These are phyloP conservation scores for Calypte anna DNA, from an alignment of 2,113 vertebrate species.

Conservation along the genomic window DNA sequence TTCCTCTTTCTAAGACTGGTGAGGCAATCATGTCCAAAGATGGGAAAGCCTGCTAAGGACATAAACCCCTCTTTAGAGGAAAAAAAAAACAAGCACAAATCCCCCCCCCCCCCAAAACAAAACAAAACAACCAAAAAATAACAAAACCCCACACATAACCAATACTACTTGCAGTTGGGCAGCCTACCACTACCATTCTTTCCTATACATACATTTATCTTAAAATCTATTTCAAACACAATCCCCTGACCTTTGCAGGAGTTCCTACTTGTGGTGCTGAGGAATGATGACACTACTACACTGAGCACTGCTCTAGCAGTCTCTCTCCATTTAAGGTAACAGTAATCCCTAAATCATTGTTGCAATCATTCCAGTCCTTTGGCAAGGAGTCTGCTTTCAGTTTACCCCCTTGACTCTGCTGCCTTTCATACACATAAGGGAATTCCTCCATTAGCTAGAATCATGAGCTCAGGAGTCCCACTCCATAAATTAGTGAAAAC, in stretches of 20 bases:
- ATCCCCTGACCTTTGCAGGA: background rate
- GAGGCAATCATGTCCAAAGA: background rate
- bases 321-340: background rate
- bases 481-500: conserved; percentile 3
- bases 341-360: background rate
- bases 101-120: background rate
- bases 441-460: background rate
- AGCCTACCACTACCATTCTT: background rate
- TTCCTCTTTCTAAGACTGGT: conserved; percentile 56
- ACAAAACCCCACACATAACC: background rate
- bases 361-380: background rate
- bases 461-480: background rate
- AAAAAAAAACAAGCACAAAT: too few relatives aligned
- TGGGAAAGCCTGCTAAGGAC: background rate
- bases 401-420: background rate
- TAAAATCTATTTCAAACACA: background rate
- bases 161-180: background rate
- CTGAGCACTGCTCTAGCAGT: background rate
- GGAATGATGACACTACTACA: background rate
- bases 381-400: background rate
- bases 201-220: background rate
- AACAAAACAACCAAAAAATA: background rate
- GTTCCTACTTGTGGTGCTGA: background rate
- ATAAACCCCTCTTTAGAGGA: background rate
- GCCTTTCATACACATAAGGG: background rate